Percentiles rank a stretch among this genome's conserved stretches.
Evolutionary conservation across 2,797 vertebrate genomes (phyloP).

Genomic region (Sebastes ruberrimus): DNA sequence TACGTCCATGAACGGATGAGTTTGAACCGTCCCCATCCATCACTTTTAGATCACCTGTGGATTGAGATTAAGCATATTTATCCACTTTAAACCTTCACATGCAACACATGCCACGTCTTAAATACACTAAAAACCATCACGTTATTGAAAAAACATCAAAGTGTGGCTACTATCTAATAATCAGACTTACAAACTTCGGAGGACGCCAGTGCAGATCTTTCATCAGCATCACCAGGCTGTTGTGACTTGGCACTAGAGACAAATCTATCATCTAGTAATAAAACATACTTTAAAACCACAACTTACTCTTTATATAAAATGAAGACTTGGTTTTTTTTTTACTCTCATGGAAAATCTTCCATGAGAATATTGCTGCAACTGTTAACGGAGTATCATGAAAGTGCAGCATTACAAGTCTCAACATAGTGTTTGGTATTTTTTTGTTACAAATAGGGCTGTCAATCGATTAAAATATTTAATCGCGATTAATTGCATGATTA

Average conservation of each 20-base stretch:
- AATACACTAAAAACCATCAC: neutral
- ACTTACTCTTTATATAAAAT: neutral
- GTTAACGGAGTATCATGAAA: neutral
- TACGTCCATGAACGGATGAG: slow-evolving; percentile 33
- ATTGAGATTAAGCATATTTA: slow-evolving; percentile 31
- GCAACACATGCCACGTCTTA: neutral
- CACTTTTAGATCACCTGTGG: slow-evolving; percentile 49
- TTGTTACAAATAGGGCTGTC: neutral
- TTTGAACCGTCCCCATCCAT: slow-evolving; percentile 41
- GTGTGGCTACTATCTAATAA: neutral
- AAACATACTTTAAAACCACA: slow-evolving; percentile 10
- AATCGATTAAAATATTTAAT: no score
- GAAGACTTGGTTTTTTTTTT: neutral
- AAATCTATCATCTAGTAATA: slow-evolving; percentile 31
- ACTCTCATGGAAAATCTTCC: neutral
- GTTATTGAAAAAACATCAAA: neutral
- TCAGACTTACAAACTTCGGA: slow-evolving; percentile 18
- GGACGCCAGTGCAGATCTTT: neutral
- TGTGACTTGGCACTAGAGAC: neutral
- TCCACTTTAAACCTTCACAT: neutral
- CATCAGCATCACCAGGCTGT: slow-evolving; percentile 11
- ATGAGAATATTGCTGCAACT: neutral
- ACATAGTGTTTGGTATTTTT: neutral
- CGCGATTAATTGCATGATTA: no score
- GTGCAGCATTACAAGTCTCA: neutral